Base-by-base conservation (phyloP, 2,797 vertebrate genomes). In the Propithecus perrieri region DNA sequence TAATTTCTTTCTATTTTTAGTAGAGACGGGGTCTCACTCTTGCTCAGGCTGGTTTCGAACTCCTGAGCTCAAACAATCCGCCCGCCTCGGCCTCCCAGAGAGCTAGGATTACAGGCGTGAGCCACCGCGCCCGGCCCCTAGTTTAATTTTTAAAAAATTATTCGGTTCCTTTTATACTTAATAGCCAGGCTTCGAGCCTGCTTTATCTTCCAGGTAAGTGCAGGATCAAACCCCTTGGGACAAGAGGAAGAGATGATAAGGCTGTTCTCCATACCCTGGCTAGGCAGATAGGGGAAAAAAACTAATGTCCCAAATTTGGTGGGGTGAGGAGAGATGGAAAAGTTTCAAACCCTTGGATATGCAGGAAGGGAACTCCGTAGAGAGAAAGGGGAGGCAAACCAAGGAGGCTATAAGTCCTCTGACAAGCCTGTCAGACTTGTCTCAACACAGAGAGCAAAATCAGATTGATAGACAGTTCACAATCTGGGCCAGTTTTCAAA, bases 401-500 rank as follows among this genome's bases (percentile, higher is more conserved):
- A 4, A 59, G 43, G 46, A 48, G 12, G n/a, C 67, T 26, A 13
- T 2, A 41, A 48, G 63, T 38, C 57, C 72, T 67, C 35, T 41
- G 30, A 86, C 30, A 67, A 46, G 78, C 33, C 18, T 79, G 50
- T 61, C 35, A 61, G 8, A 50, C 90, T 71, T 79, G 6, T 88
- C 38, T 87, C 65, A 72, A 24, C 6, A 38, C 48, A 28, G 35
- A 84, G 55, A 72, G 28, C 50, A 55, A 67, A 90, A 53, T 78
- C 57, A 93, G 92, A 78, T 67, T 61, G 48, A 67, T 35, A 72
- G 75, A 71, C 28, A 41, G 7, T 57, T 85, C 74, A 79, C 43
- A 74, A 63, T 71, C 79, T 80, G 38, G 38, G 57, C 57, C n/a
- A 15, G 38, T 94, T 94, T 93, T 93, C 33, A 88, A 81, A 81